Conservation (phyloP, 2,113 vertebrate species). For the Antechinus stuartii region DNA sequence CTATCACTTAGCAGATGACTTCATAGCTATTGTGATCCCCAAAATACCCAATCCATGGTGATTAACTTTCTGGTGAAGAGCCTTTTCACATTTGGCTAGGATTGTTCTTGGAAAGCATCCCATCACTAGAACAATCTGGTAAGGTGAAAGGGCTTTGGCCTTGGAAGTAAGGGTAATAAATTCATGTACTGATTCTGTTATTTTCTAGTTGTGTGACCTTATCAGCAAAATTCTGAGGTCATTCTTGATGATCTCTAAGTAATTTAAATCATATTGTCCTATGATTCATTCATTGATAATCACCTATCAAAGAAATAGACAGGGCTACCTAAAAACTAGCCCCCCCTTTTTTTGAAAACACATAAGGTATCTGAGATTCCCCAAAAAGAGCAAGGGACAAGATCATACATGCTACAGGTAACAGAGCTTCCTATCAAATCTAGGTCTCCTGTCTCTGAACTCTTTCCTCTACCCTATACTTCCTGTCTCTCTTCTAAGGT, state of each 20-base stretch:
- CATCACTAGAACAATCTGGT: neutral
- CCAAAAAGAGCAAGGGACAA: too few species aligned
- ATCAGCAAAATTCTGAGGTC: neutral
- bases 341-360: neutral
- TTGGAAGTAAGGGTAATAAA: neutral
- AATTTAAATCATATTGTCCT: neutral
- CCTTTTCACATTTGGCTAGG: neutral
- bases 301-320: neutral
- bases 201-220: neutral
- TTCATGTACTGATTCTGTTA: neutral
- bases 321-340: too few species aligned
- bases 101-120: neutral
- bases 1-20: neutral
- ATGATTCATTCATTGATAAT: neutral
- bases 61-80: neutral
- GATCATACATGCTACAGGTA: too few species aligned
- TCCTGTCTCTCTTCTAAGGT: too few species aligned
- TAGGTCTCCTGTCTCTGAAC: too few species aligned
- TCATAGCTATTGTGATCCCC: neutral
- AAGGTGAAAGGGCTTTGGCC: neutral
- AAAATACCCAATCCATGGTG: neutral
- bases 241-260: neutral
- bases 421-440: too few species aligned
- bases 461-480: too few species aligned
- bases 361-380: neutral